Base-by-base conservation (phyloP, 2,888 invertebrate species). In the Laothoe populi region DNA sequence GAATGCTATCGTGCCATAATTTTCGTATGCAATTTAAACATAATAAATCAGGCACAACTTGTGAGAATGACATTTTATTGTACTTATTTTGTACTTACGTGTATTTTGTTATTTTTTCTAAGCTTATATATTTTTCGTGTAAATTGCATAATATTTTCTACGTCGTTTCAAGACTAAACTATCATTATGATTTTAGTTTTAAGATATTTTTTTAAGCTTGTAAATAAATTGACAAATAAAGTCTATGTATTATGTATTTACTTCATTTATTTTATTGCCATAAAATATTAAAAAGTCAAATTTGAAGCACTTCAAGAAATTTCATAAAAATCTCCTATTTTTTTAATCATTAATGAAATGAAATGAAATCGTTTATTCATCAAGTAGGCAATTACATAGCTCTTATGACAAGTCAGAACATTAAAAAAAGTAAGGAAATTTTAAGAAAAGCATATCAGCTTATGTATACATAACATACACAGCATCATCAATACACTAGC, bases 151-250 rank as follows among this genome's bases (percentile, higher is more conserved):
- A 74, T 75, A 73, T 66, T 63, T 60, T 64, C 24, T 65, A 66
- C 58, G 59, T 61, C 35, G 63, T 62, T 49, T 59, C 49, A 13
- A 31, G 53, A 53, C 53, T 53, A 58, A 57, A 60, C 26, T 38
- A 63, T 44, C 49, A 60, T 38, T 61, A 62, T 31, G 53, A 42
- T 65, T 57, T 8, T 46, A 57, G 59, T 61, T 59, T 69, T 71
- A 72, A 67, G 67, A 64, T 72, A 70, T 62, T 64, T 63, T 26
- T 60, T 71, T 73, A 79, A 77, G 76, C 70, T 42, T 81, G 79
- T 81, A 79, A 80, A 80, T 81, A 80, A 77, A 81, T 19, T 53
- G 53, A 53, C 53, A 19, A 53, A 53, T 53, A 53, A 53, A 13
- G 10, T 10, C 26, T 66, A n/a, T 19, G 49, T 49, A 49, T 53